Conservation (phyloP, 2,888 invertebrate species). For the Gymnocheta viridis region DNA sequence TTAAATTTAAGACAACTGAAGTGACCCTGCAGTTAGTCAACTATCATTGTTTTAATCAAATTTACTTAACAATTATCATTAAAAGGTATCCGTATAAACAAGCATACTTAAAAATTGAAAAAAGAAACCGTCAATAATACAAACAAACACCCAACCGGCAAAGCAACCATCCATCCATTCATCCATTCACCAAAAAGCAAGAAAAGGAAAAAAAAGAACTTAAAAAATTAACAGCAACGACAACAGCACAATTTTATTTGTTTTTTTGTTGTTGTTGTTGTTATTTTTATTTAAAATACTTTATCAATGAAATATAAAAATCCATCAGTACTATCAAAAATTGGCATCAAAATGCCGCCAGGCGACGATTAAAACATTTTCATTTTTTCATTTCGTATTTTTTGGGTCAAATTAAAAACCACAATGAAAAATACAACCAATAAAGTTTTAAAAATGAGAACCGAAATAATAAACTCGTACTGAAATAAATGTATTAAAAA, state of each 20-base stretch:
- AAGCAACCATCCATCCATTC: not conserved
- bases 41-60: not conserved
- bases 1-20: too few species aligned
- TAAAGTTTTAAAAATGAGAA: slow-evolving; percentile 52
- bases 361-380: slow-evolving; percentile 73
- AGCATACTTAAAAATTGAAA: not conserved
- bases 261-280: slow-evolving; percentile 30
- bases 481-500: slow-evolving; percentile 45
- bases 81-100: not conserved
- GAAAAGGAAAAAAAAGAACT: not conserved
- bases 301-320: slow-evolving; percentile 78
- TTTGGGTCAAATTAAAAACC: slow-evolving; percentile 71
- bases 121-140: not conserved
- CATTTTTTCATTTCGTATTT: slow-evolving; percentile 67
- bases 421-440: slow-evolving; percentile 19
- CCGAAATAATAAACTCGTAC: slow-evolving; percentile 53
- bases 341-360: slow-evolving; percentile 76
- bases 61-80: slow-evolving; percentile 1
- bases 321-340: slow-evolving; percentile 77
- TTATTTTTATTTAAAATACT: slow-evolving; percentile 63
- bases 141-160: not conserved
- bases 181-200: not conserved
- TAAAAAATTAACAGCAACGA: slow-evolving; percentile 33
- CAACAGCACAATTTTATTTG: slow-evolving; percentile 31
- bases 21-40: not conserved